Percentiles rank a stretch among this genome's conserved stretches.
Evolutionary conservation across 2,113 vertebrate genomes (phyloP).

Genomic region (Sturnus vulgaris): DNA sequence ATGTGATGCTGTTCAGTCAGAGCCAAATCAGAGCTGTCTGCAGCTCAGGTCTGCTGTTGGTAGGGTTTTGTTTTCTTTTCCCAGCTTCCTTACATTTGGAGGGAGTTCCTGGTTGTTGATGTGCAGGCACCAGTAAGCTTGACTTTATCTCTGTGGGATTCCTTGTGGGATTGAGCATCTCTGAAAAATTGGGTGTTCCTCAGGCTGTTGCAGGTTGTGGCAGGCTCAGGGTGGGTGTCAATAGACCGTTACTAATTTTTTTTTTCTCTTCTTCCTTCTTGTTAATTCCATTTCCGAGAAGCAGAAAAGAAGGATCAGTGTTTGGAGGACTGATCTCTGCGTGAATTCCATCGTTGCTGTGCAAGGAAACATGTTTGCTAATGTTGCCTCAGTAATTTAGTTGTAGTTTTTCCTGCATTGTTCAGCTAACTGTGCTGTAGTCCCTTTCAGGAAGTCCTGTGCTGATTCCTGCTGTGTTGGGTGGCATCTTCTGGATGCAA

Average conservation of each 20-base stretch:
- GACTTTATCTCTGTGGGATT: background rate
- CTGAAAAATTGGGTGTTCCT: background rate
- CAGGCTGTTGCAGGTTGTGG: background rate
- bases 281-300: background rate
- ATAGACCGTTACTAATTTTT: background rate
- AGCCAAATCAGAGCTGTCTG: background rate
- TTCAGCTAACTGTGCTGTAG: background rate
- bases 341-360: background rate
- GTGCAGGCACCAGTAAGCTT: background rate
- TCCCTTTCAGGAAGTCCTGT: background rate
- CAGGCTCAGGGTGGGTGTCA: background rate
- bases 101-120: background rate
- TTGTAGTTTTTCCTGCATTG: background rate
- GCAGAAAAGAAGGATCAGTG: background rate
- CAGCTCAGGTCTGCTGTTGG: background rate
- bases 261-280: background rate
- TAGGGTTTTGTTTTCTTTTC: conserved; percentile 12
- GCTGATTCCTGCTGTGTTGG: background rate
- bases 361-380: rapidly evolving
- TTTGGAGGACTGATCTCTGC: background rate
- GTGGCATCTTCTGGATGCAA: background rate
- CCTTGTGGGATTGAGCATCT: background rate
- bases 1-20: background rate
- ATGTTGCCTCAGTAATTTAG: background rate
- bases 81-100: background rate